These are phyloP conservation scores for Lepidocyrtoides sp. DNA, from an alignment of 2,888 invertebrate genomes.

Conservation along the genomic window DNA sequence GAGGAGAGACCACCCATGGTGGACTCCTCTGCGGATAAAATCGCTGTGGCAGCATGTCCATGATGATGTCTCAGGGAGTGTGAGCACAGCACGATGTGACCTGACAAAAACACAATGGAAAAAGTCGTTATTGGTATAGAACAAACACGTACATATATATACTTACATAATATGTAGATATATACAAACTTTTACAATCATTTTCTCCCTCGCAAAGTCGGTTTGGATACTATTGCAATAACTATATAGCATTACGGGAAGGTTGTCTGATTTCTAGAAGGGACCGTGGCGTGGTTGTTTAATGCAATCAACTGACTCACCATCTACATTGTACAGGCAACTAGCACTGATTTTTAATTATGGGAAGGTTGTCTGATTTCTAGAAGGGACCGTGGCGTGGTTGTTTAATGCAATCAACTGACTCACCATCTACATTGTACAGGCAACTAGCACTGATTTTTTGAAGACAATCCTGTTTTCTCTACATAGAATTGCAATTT, in stretches of 20 bases:
- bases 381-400: too few species aligned
- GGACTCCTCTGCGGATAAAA: slow-evolving; percentile 72
- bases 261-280: slow-evolving; percentile 7
- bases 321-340: not conserved
- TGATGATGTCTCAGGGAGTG: slow-evolving; percentile 85
- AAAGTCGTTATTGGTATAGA: slow-evolving; percentile 62
- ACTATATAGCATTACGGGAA: too few species aligned
- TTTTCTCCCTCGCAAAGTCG: not conserved
- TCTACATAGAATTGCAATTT: slow-evolving; percentile 66
- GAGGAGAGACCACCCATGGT: slow-evolving; percentile 71
- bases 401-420: slow-evolving; percentile 74
- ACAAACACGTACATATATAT: too few species aligned
- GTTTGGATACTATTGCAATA: not conserved
- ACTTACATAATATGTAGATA: too few species aligned
- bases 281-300: too few species aligned
- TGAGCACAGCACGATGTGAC: slow-evolving; percentile 85
- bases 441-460: slow-evolving; percentile 42
- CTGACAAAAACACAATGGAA: slow-evolving; percentile 77
- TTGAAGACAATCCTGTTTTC: slow-evolving; percentile 61
- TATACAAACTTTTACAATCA: not conserved
- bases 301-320: slow-evolving; percentile 67
- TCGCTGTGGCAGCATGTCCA: slow-evolving; percentile 83
- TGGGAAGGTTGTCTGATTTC: too few species aligned
- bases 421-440: not conserved
- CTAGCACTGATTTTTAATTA: slow-evolving; percentile 43